Base-by-base conservation (phyloP, 2,113 vertebrate species). In the Chloropsis cyanopogon region DNA sequence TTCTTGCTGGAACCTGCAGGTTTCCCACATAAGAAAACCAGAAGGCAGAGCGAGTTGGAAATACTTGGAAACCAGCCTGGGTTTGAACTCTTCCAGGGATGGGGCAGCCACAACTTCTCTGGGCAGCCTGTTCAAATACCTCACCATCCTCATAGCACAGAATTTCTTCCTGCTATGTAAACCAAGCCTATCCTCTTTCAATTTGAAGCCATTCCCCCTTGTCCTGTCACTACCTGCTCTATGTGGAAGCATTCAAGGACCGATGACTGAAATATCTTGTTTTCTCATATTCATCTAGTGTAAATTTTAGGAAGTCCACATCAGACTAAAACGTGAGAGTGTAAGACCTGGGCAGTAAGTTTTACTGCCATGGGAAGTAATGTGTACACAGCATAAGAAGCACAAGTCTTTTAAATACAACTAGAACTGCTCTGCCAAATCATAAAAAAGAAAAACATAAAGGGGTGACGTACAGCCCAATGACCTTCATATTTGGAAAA, bases 381-480 rank as follows among this genome's bases (percentile, higher is more conserved):
- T 2, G 26, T 3, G 7, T 41, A 87, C 4, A 11, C 5, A 61
- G 12, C 13, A 44, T 79, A 68, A 75, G 20, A 46, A 86, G 10
- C 14, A 65, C 1, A 1, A 53, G 10, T 11, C 4, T 82, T 92
- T 86, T 70, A 88, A 77, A 37, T 42, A 77, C 4, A 35, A 21
- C 2, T 18, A 42, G 6, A 80, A 64, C 7, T 50, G 9, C 35
- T n/a, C 24, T 66, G 20, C 2, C 8, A 73, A 94, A 78, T 16
- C 5, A 41, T 44, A 39, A 33, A 37, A 68, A 24, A 78, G 1
- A 16, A 28, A 24, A n/a, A 23, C 35, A 35, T 37, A 44, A 28
- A 15, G 0, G 2, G 1, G 3, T 46, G n/a, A 80, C 79, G 9
- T 69, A 61, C 17, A 37, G n/a, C 3, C 14, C 44, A 61, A 22